Base-by-base conservation (phyloP, 2,113 vertebrate genomes). In the Microtus montanus region DNA sequence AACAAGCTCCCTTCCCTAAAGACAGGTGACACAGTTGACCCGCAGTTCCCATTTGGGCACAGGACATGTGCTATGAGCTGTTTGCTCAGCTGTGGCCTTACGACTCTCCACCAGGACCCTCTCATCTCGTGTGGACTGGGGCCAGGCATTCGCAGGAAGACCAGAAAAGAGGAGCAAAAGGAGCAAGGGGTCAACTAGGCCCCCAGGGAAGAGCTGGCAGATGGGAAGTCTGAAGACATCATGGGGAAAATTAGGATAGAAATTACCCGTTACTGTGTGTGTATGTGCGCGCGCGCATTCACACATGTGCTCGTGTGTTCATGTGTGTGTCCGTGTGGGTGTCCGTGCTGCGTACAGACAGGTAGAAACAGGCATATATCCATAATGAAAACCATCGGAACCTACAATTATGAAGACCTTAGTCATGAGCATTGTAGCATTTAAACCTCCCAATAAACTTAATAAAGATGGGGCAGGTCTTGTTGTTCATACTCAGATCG, bases 11-110 rank as follows among this genome's bases (percentile, higher is more conserved):
- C 70, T 77, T 93, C 86, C 87, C 38, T 88, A 71, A 87, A 95
- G 87, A 87, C 94, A 91, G 95, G 95, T 91, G 95, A 94, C 94
- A 96, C 89, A 52, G 83, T 38, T 95, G 95, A 94, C 93, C 95
- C 28, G 73, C 26, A 0, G 49, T 58, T 87, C 90, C 87, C 89
- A 87, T 94, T 94, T 93, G 93, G 91, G 61, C 71, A 7, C 11
- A 90, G 87, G 89, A 91, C 90, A 2, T 97, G 94, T 95, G 96
- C 91, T 87, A 91, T 68, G 95, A 95, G 91, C 58, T 94, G 97
- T 95, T 97, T 95, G 91, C 89, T 91, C 96, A 97, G 96, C 97
- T 97, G 96, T 79, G 79, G 89, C 77, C 75, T 47, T 83, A 47
- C 7, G 64, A 54, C 73, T 30, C 61, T 49, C 71, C 73, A 54